Conservation (phyloP, 2,888 invertebrate species). For the Scaptomyza cyrtandrae region DNA sequence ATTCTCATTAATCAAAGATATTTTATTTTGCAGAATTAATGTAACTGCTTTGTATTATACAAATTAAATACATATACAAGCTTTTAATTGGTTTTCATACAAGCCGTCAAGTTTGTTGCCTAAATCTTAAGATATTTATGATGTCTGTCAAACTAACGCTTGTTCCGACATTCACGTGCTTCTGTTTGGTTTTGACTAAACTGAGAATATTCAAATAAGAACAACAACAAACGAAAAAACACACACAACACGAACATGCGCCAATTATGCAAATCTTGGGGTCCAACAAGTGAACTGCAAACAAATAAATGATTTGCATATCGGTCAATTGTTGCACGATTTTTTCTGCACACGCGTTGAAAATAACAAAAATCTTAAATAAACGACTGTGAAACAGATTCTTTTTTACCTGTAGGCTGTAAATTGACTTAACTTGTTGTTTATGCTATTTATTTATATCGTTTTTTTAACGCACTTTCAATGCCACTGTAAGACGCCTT, state of each 20-base stretch:
- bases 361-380: slow-evolving; percentile 45
- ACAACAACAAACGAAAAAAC: slow-evolving; percentile 54
- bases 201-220: slow-evolving; percentile 66
- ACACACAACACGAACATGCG: slow-evolving; percentile 47
- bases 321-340: slow-evolving; percentile 76
- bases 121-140: slow-evolving; percentile 48
- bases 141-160: slow-evolving; percentile 51
- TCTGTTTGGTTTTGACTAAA: slow-evolving; percentile 49
- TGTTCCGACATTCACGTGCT: slow-evolving; percentile 53
- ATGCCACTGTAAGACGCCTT: slow-evolving; percentile 59
- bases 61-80: not conserved
- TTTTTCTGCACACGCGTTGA: slow-evolving; percentile 58
- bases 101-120: slow-evolving; percentile 33
- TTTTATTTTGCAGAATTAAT: too few species aligned
- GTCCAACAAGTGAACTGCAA: slow-evolving; percentile 54
- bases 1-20: too few species aligned
- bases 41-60: too few species aligned
- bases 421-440: slow-evolving; percentile 20
- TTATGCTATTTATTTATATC: slow-evolving; percentile 9
- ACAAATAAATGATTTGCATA: slow-evolving; percentile 62
- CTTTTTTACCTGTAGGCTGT: slow-evolving; percentile 21
- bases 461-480: slow-evolving; percentile 51
- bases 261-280: slow-evolving; percentile 71
- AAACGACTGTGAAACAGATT: slow-evolving; percentile 44
- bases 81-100: slow-evolving; percentile 8